These are phyloP conservation scores for Cerastoderma edule DNA, from an alignment of 2,888 invertebrate genomes.

Conservation along the genomic window DNA sequence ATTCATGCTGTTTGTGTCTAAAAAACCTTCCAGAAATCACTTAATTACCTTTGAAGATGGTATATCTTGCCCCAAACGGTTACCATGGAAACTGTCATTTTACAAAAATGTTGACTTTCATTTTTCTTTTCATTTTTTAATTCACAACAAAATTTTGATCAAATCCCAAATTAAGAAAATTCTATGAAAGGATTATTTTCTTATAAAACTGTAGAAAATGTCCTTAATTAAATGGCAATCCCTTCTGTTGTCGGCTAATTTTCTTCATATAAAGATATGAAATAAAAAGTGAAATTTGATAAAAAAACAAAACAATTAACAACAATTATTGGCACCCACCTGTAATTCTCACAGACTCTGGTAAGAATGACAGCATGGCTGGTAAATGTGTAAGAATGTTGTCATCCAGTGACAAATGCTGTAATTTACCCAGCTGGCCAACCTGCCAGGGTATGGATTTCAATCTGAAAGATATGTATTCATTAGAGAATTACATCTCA, in stretches of 20 bases:
- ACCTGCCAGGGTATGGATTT: constrained; percentile 61
- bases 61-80: too few relatives aligned
- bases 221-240: too few relatives aligned
- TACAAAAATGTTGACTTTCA: too few relatives aligned
- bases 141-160: neutral
- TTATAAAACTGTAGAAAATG: neutral
- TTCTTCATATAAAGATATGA: neutral
- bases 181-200: neutral
- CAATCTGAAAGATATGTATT: constrained; percentile 51
- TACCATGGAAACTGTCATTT: too few relatives aligned
- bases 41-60: too few relatives aligned
- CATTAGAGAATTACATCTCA: too few relatives aligned
- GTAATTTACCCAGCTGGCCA: constrained; percentile 56
- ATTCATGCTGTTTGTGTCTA: too few relatives aligned
- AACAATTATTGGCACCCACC: neutral
- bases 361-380: constrained; percentile 51
- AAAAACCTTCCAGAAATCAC: too few relatives aligned
- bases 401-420: constrained; percentile 54
- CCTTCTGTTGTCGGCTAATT: too few relatives aligned
- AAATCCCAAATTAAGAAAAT: neutral
- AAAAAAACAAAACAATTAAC: neutral
- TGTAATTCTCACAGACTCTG: constrained; percentile 34
- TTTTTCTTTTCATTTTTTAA: neutral
- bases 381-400: constrained; percentile 65
- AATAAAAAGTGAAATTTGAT: neutral